A percentile compares a stretch with the other conserved stretches of the same genome.
phyloP scores from a whole-genome alignment of 2,888 invertebrate genomes.

The Eristalinus sepulchralis region DNA sequence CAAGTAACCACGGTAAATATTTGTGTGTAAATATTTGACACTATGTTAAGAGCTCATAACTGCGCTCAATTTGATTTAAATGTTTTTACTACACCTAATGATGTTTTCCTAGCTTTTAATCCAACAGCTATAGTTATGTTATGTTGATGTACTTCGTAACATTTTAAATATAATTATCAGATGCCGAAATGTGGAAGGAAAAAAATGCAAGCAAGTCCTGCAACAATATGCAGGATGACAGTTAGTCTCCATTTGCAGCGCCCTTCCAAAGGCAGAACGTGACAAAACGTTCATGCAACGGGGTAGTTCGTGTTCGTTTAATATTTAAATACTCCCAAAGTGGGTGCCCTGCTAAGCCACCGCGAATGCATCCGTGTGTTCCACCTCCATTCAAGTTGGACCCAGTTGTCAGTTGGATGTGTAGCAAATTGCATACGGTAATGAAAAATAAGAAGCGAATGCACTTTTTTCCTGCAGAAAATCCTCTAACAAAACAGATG shows the following conservation, averaged over 20 bases:
- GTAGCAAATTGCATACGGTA: conserved; percentile 44
- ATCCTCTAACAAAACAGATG: conserved; percentile 26
- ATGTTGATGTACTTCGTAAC: neutral
- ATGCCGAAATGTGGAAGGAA: neutral
- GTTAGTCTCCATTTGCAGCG: neutral
- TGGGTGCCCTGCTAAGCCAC: conserved; percentile 30
- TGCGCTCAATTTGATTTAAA: neutral
- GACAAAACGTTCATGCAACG: neutral
- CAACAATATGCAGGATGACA: conserved; percentile 20
- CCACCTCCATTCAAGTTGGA: neutral
- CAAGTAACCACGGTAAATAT: neutral
- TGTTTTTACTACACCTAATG: neutral
- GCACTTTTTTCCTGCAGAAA: conserved; percentile 10
- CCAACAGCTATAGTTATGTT: neutral
- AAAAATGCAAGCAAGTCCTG: neutral
- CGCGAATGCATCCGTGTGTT: conserved; percentile 14
- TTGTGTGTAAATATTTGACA: neutral
- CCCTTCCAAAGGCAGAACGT: neutral
- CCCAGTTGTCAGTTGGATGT: conserved; percentile 40
- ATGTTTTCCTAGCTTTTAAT: no score
- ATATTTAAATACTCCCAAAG: conserved; percentile 36
- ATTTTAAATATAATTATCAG: neutral
- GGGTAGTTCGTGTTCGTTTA: conserved; percentile 17
- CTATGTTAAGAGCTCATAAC: neutral
- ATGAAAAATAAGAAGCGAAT: conserved; percentile 29